These are phyloP conservation scores for Macrosoma leucophasiata DNA, from an alignment of 2,888 invertebrate genomes.

Conservation along the genomic window DNA sequence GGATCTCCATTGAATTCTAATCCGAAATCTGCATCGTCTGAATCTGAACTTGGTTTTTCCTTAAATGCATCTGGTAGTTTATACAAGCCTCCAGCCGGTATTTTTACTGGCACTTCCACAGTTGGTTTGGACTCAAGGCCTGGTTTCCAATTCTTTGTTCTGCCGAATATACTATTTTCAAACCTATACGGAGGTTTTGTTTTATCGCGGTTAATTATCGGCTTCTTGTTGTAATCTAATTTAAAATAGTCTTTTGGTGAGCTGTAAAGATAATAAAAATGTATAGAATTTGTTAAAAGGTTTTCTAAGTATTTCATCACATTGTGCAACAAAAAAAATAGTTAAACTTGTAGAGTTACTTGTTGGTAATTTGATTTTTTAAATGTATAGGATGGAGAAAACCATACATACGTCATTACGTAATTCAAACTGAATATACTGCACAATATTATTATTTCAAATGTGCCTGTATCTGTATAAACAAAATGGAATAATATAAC, in stretches of 20 bases:
- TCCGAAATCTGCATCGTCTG: constrained; percentile 37
- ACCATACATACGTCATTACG: too few relatives aligned
- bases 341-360: too few relatives aligned
- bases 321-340: too few relatives aligned
- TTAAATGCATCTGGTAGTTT: constrained; percentile 45
- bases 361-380: too few relatives aligned
- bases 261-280: constrained; percentile 27
- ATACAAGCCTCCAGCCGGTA: constrained; percentile 54
- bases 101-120: constrained; percentile 39
- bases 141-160: constrained; percentile 36
- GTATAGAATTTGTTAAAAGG: neutral
- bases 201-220: constrained; percentile 28
- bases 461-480: too few relatives aligned
- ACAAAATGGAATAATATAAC: too few relatives aligned
- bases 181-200: constrained; percentile 42
- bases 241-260: constrained; percentile 36
- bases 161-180: constrained; percentile 36
- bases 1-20: constrained; percentile 35
- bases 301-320: too few relatives aligned
- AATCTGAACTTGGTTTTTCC: constrained; percentile 36
- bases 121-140: constrained; percentile 47
- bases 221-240: constrained; percentile 34
- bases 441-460: too few relatives aligned
- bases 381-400: too few relatives aligned
- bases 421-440: too few relatives aligned